Conservation (phyloP, 2,797 vertebrate genomes). For the Dromococcyx pavoninus region DNA sequence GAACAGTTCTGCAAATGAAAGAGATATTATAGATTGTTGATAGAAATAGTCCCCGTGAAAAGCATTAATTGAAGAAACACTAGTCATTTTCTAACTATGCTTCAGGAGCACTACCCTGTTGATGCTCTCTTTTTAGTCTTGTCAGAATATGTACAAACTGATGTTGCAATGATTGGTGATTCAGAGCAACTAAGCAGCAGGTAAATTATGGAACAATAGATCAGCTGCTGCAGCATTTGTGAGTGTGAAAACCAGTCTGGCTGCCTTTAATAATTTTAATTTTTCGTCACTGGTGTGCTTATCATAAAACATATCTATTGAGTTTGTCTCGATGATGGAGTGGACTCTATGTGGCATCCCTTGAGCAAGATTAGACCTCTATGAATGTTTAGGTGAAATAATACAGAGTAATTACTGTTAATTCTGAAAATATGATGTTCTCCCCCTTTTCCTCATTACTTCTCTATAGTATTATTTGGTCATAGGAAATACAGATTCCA, state of each 20-base stretch:
- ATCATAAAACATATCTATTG: neutral
- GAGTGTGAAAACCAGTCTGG: neutral
- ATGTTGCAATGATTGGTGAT: neutral
- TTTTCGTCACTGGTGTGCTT: neutral
- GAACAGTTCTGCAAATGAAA: neutral
- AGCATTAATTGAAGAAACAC: neutral
- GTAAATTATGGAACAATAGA: neutral
- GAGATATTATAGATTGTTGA: neutral
- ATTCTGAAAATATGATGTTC: neutral
- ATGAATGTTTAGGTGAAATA: neutral
- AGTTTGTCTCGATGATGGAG: neutral
- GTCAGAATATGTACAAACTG: neutral
- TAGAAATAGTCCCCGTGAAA: neutral
- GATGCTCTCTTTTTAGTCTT: neutral
- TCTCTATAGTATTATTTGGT: neutral
- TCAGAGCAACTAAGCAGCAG: neutral
- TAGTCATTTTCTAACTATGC: neutral
- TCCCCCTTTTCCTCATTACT: rapidly evolving
- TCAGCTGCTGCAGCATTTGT: neutral
- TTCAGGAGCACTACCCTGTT: neutral
- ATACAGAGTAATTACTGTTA: neutral
- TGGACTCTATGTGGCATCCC: neutral
- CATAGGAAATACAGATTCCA: neutral
- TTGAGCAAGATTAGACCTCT: neutral
- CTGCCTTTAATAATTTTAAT: neutral